These are phyloP conservation scores for Strongylocentrotus purpuratus DNA, from an alignment of 35 echinoderm and acorn worm genomes.

Conservation along the genomic window DNA sequence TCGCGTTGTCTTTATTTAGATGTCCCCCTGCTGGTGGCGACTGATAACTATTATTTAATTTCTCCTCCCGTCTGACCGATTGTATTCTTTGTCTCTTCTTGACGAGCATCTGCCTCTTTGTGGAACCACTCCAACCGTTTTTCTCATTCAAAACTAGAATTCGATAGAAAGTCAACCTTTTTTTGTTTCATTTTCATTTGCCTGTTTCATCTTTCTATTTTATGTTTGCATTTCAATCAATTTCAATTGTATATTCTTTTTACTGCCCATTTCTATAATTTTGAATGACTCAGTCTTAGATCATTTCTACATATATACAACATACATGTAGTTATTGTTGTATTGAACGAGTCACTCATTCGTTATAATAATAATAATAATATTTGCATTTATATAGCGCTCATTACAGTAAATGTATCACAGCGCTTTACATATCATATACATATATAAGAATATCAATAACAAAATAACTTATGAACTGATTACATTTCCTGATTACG, in stretches of 20 bases:
- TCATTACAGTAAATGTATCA: too few species aligned
- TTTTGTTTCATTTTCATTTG: background rate
- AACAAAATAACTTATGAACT: too few species aligned
- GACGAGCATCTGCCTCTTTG: background rate
- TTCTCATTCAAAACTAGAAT: background rate
- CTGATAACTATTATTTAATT: constrained; percentile 3
- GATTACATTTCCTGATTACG: too few species aligned
- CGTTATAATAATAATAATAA: too few species aligned
- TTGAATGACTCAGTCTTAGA: background rate
- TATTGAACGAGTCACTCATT: too few species aligned
- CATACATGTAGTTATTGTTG: too few species aligned
- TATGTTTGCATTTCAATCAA: background rate
- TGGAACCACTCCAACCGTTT: background rate
- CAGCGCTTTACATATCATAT: too few species aligned
- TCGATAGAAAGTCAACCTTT: background rate
- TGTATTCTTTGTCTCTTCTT: constrained; percentile 23
- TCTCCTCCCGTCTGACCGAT: background rate
- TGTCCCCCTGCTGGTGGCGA: background rate
- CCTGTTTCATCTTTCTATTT: background rate
- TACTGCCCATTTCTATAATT: background rate
- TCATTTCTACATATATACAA: background rate
- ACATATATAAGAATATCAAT: too few species aligned
- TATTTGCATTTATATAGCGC: too few species aligned
- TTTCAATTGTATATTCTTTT: background rate
- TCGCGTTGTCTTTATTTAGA: constrained; percentile 25